Evolutionary conservation across 2,888 invertebrate genomes (phyloP), one percentile per base, ranked within the genome.

Genomic region (Andrena hattorfiana): DNA sequence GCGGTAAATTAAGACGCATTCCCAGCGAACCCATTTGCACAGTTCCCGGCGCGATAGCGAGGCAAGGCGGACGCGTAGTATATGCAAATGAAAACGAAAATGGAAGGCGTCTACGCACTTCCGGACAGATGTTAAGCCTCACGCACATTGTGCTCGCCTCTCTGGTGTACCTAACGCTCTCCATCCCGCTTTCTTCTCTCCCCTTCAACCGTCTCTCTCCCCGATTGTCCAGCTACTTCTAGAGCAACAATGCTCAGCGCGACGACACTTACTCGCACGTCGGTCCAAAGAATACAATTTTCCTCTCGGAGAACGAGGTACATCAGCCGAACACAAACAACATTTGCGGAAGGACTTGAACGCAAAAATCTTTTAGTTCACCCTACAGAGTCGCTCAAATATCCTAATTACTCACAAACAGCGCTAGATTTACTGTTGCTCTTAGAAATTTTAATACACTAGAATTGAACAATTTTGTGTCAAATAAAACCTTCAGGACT

Each of bases 111-210:
- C 81, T 78, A 82, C 82, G 81, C 85, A 87, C 88, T 92, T 92
- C 92, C 92, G 92, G 92, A 88, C 92, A 92, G 91, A 91, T 91
- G 92, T 90, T 89, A 63, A 81, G 85, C 81, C 80, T 79, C 81
- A 62, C 77, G 73, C 82, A 81, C 82, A 87, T 87, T 86, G 82
- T 84, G 42, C 68, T 69, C 26, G 26, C 49, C 54, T 60, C 80
- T 51, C 62, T 13, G 48, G n/a, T 56, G 48, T 56, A 13, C 35
- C 54, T 68, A 49, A 35, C 49, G 35, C 62, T 32, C 64, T 42
- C 62, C 76, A 48, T 69, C 32, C 62, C 28, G 56, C 60, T 67
- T 67, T 77, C 70, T 77, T 51, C 20, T 23, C 48, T 23, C 63
- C 74, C 78, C 30, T 78, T 62, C 76, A 30, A 5, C 69, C 30